Percentiles rank a stretch among this genome's conserved stretches.
Conservation (phyloP, 2,888 invertebrate genomes). For the Gnatocerus cornutus region DNA sequence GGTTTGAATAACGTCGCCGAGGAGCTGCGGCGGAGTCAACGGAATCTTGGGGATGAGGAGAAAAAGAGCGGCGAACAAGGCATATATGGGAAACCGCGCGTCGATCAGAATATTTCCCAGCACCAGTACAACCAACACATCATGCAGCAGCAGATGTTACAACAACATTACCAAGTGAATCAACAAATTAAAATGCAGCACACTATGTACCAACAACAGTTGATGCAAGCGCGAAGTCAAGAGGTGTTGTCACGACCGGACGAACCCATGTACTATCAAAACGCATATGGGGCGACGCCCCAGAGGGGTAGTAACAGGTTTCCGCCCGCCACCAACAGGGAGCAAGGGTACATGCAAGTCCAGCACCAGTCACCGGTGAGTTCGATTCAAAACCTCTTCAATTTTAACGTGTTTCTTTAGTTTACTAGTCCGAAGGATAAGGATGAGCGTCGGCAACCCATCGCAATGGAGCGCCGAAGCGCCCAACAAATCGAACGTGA, state of each 20-base stretch:
- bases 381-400: no score
- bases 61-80: constrained; percentile 73
- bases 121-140: constrained; percentile 62
- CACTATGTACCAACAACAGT: constrained; percentile 67
- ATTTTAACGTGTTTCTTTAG: constrained; percentile 24
- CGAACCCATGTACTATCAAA: constrained; percentile 67
- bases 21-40: constrained; percentile 73
- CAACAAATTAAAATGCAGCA: constrained; percentile 64
- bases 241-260: constrained; percentile 74
- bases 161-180: constrained; percentile 62
- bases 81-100: constrained; percentile 77
- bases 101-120: constrained; percentile 67
- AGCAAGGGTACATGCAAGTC: constrained; percentile 63
- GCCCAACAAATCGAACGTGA: constrained; percentile 78
- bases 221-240: constrained; percentile 73
- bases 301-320: constrained; percentile 57
- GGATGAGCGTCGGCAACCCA: constrained; percentile 52
- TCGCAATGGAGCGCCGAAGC: constrained; percentile 73
- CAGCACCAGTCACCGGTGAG: constrained; percentile 53
- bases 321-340: constrained; percentile 49
- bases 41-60: constrained; percentile 63
- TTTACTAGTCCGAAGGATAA: constrained; percentile 40
- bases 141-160: constrained; percentile 69
- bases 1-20: constrained; percentile 78
- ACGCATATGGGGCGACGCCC: constrained; percentile 60